Evolutionary conservation across 2,888 invertebrate genomes (phyloP), one percentile per base, ranked within the genome.

Genomic region (Lymantria dispar): DNA sequence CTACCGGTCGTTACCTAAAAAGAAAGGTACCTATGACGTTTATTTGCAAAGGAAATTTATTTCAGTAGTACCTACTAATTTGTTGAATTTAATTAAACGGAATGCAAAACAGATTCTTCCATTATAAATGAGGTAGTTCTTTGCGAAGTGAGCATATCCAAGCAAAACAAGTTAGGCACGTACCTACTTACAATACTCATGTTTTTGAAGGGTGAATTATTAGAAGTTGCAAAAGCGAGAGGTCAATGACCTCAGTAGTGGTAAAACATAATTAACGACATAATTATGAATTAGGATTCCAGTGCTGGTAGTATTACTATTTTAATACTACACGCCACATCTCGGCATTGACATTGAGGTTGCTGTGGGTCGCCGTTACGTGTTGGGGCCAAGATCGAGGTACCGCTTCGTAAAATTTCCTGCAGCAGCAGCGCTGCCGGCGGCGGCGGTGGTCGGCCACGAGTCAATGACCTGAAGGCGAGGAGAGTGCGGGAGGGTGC

Each of bases 401-500:
- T 69, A 70, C 65, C 74, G 71, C 75, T 82, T 82, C 79, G 68
- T 71, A 80, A 80, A 84, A 83, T 78, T 78, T 80, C 84, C 76
- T 83, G 83, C 77, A 68, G 69, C 81, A 72, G 78, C 69, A 60
- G 63, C 66, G 62, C 63, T 59, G 65, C 65, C 66, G 62, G 64
- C 60, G 66, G 66, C 67, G 66, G 60, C 66, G 68, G 78, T 74
- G 73, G 76, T 64, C 74, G 77, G 75, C 71, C 74, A 65, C 70
- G 80, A 84, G 90, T 90, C 90, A 89, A 87, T 85, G 90, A 89
- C 90, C 90, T 73, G 80, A 83, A 78, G 80, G 80, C 82, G 76
- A 74, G 81, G 79, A 82, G 77, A 83, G 83, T 78, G 86, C 83
- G 88, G 87, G 88, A 87, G 84, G 86, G 87, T 89, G 89, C 88